phyloP scores from a whole-genome alignment of 1,140 invertebrate genomes.

The Octopus sinensis region DNA sequence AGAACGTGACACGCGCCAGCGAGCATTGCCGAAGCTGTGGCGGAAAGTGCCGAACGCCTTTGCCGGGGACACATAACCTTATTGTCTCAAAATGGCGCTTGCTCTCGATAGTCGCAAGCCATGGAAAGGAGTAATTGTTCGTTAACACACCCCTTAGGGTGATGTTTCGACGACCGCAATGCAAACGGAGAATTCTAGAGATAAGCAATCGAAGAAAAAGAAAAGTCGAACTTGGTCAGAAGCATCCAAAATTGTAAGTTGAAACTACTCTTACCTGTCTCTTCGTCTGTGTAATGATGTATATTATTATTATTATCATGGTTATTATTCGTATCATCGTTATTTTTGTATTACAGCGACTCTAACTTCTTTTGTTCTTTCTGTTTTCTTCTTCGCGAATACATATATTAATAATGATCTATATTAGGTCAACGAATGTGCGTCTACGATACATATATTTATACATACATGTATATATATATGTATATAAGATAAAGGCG shows the following conservation, averaged over 20 bases:
- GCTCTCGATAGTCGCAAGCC: background rate
- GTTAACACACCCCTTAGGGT: slow-evolving; percentile 15
- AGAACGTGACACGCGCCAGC: background rate
- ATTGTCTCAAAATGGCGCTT: slow-evolving; percentile 17
- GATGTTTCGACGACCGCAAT: slow-evolving; percentile 15
- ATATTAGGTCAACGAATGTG: background rate
- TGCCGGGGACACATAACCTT: slow-evolving; percentile 14
- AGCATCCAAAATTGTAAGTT: slow-evolving; percentile 16
- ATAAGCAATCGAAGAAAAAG: slow-evolving; percentile 16
- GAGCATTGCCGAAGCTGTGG: background rate
- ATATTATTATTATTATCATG: background rate
- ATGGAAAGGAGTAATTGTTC: slow-evolving; percentile 13
- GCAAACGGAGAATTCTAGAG: slow-evolving; percentile 13
- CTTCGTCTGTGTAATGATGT: background rate
- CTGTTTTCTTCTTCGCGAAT: background rate
- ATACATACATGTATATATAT: background rate
- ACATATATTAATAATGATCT: background rate
- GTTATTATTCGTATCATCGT: background rate
- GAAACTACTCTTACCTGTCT: background rate
- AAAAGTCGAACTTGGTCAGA: slow-evolving; percentile 8
- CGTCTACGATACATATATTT: background rate
- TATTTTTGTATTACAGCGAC: too few species aligned
- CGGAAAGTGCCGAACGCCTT: slow-evolving; percentile 8
- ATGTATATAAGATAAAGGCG: background rate
- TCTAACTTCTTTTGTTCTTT: background rate